Evolutionary conservation across 2,888 invertebrate genomes (phyloP).

Genomic region (Galerucella calmariensis): DNA sequence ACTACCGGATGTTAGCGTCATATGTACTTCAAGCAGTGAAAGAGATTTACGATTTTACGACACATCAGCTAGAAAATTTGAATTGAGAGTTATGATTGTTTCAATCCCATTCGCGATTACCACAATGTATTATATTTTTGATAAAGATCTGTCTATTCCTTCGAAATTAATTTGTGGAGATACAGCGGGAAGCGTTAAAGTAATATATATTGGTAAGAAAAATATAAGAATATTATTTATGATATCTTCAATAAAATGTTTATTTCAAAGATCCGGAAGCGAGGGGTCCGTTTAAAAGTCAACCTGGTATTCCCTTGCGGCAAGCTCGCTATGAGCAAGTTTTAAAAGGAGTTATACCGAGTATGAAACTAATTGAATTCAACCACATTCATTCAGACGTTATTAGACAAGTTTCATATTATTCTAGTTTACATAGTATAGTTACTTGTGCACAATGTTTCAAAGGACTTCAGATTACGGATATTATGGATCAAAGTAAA

Average conservation of each 20-base stretch:
- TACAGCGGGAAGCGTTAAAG: conserved; percentile 75
- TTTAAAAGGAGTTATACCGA: conserved; percentile 54
- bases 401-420: conserved; percentile 76
- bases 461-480: conserved; percentile 71
- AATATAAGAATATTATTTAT: not conserved
- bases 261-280: conserved; percentile 65
- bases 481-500: conserved; percentile 55
- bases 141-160: conserved; percentile 67
- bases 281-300: conserved; percentile 78
- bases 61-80: conserved; percentile 78
- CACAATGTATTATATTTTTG: conserved; percentile 73
- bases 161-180: conserved; percentile 80
- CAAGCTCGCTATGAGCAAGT: conserved; percentile 69
- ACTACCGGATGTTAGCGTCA: conserved; percentile 80
- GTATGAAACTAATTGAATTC: conserved; percentile 48
- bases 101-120: conserved; percentile 72
- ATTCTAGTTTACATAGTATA: conserved; percentile 73
- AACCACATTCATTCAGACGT: conserved; percentile 53
- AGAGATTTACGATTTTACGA: conserved; percentile 83
- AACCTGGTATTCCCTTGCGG: conserved; percentile 71
- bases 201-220: conserved; percentile 68
- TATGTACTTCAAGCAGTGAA: conserved; percentile 82
- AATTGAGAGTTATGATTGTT: conserved; percentile 76
- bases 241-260: not conserved
- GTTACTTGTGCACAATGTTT: conserved; percentile 69